Conservation (phyloP, 1,140 invertebrate genomes). For the Paramacrobiotus metropolitanus region DNA sequence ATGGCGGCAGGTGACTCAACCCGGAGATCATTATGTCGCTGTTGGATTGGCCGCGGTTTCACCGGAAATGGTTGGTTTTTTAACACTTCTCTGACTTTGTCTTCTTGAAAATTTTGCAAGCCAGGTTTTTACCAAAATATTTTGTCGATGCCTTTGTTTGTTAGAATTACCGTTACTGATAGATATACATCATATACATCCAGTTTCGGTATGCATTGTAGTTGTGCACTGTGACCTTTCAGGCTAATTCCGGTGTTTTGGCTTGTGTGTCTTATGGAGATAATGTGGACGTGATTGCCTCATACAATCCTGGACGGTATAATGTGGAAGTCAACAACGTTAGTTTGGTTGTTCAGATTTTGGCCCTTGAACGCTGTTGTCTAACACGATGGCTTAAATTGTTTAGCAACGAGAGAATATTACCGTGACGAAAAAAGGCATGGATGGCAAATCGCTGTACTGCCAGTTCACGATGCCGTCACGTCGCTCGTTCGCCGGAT, state of each 20-base stretch:
- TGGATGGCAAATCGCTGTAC: neutral
- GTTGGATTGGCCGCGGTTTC: neutral
- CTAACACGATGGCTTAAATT: neutral
- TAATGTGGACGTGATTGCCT: neutral
- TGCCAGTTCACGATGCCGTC: neutral
- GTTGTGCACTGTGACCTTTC: neutral
- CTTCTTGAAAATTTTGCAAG: neutral
- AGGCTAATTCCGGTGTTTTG: neutral
- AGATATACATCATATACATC: too few species aligned
- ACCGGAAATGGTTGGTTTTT: neutral
- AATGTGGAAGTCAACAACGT: neutral
- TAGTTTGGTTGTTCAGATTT: neutral
- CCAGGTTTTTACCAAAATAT: too few species aligned
- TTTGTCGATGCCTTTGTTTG: too few species aligned
- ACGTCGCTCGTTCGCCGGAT: neutral
- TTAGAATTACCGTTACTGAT: too few species aligned
- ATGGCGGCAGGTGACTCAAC: neutral
- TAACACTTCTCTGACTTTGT: neutral
- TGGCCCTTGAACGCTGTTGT: neutral
- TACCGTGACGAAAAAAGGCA: neutral
- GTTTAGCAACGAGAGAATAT: neutral
- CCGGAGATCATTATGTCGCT: neutral
- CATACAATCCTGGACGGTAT: neutral
- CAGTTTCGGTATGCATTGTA: neutral
- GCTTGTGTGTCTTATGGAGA: neutral